Conservation (phyloP, 2,888 invertebrate species). For the Itoplectis maculator region DNA sequence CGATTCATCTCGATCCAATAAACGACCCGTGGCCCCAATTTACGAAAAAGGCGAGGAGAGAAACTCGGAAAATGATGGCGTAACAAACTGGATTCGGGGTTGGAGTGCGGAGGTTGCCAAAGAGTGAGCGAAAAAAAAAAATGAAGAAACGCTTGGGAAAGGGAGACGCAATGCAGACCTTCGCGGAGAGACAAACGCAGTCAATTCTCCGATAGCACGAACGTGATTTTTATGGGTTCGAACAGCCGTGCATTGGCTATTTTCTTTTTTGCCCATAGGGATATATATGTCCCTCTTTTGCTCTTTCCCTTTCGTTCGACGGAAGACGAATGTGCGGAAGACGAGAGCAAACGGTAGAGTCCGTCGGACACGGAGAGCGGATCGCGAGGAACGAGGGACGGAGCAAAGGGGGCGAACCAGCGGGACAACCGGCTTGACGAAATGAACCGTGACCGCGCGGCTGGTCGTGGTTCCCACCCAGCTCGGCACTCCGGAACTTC, state of each 20-base stretch:
- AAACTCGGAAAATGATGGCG: slow-evolving; percentile 54
- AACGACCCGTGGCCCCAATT: slow-evolving; percentile 75
- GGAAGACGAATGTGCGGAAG: slow-evolving; percentile 61
- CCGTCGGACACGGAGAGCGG: neutral
- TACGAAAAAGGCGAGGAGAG: slow-evolving; percentile 62
- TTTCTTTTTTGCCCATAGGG: slow-evolving; percentile 66
- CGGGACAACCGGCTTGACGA: slow-evolving; percentile 66
- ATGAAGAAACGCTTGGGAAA: slow-evolving; percentile 17
- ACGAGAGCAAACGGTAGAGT: slow-evolving; percentile 41
- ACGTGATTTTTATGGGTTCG: slow-evolving; percentile 79
- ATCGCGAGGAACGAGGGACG: neutral
- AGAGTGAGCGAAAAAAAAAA: slow-evolving; percentile 29
- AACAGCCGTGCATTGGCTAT: slow-evolving; percentile 73
- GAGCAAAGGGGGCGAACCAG: slow-evolving; percentile 42
- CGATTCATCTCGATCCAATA: slow-evolving; percentile 74
- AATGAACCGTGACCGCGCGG: slow-evolving; percentile 77
- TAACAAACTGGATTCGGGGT: slow-evolving; percentile 40
- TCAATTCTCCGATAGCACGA: slow-evolving; percentile 60
- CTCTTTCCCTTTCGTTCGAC: slow-evolving; percentile 35
- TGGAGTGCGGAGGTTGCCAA: slow-evolving; percentile 21
- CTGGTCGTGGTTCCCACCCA: slow-evolving; percentile 73
- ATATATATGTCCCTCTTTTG: slow-evolving; percentile 31
- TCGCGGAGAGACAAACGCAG: slow-evolving; percentile 44
- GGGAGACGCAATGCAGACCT: slow-evolving; percentile 28
- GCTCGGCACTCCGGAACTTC: slow-evolving; percentile 69